Evolutionary conservation across 2,888 invertebrate species (phyloP), one percentile per base, ranked within the genome.

Genomic region (Sarcophaga rosellei): DNA sequence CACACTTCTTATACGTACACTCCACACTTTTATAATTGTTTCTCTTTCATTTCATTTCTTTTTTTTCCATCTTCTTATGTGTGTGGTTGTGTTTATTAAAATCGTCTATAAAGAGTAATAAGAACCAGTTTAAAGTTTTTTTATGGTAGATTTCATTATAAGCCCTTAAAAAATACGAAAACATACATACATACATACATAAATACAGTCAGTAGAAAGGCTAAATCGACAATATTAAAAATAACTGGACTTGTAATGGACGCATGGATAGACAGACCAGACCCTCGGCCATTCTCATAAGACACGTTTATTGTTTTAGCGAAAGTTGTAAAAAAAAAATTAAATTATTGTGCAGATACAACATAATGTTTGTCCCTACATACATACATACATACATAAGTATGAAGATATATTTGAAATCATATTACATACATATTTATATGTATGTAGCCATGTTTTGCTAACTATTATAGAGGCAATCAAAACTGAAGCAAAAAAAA

Each of bases 101-200:
- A 44, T 44, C 17, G 61, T 63, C n/a, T 70, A 57, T 35, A 63
- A 78, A 53, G 35, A 35, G 53, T 53, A 12, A 53, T 73, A 78
- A 84, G 83, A 86, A 86, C 83, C 81, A 81, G 86, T 86, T 84
- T 65, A 68, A 12, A 35, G 23, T 23, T 25, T 44, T 25, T 44
- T 53, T 35, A 10, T 69, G 8, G 17, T 25, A 65, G 44, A 45
- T 20, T 45, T 20, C 20, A 6, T 5, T 78, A 59, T 23, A n/a
- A 85, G 82, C 87, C 87, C 85, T 87, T 83, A 61, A 17, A 17
- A 53, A 53, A 17, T 53, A 15, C 12, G 17, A 17, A 12, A 53
- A 12, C 53, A 8, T 47, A 47, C 15, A 47, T 15, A 47, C 47
- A 12, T 23, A 57, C 47, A 66, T 20, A 65, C 47, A 74, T 61